Conservation (phyloP, 2,113 vertebrate species). For the Alligator mississippiensis region DNA sequence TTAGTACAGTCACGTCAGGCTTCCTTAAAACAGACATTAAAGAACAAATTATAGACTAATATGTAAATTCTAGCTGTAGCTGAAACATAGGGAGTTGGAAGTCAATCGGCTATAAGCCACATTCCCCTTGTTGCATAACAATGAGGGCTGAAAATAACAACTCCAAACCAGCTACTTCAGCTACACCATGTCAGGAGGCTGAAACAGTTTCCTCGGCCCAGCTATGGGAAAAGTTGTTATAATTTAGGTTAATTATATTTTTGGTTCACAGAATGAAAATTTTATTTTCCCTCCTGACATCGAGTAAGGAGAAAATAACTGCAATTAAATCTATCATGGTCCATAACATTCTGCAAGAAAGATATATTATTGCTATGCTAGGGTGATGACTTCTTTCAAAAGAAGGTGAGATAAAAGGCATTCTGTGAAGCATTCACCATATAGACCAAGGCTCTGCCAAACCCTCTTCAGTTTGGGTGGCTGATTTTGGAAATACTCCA, state of each 20-base stretch:
- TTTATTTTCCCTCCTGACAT: neutral
- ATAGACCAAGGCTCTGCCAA: neutral
- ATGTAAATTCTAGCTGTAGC: slow-evolving; percentile 3
- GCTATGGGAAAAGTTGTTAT: neutral
- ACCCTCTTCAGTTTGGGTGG: neutral
- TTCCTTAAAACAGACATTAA: slow-evolving; percentile 22
- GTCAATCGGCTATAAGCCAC: neutral
- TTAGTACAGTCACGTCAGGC: neutral
- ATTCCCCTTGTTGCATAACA: neutral
- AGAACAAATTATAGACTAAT: slow-evolving; percentile 46
- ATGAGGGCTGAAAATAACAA: slow-evolving; percentile 8
- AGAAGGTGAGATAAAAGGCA: neutral
- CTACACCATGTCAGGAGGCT: accelerated
- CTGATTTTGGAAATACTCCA: neutral
- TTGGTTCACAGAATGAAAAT: neutral
- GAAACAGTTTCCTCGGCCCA: neutral
- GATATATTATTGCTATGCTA: neutral
- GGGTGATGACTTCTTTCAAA: neutral
- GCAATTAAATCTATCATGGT: neutral
- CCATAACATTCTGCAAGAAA: neutral
- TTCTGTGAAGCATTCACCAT: neutral
- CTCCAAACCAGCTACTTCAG: neutral
- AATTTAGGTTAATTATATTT: accelerated
- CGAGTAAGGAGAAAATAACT: neutral
- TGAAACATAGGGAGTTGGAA: neutral